Base-by-base conservation (phyloP, 2,797 vertebrate genomes). In the Coracias cyanogaster region DNA sequence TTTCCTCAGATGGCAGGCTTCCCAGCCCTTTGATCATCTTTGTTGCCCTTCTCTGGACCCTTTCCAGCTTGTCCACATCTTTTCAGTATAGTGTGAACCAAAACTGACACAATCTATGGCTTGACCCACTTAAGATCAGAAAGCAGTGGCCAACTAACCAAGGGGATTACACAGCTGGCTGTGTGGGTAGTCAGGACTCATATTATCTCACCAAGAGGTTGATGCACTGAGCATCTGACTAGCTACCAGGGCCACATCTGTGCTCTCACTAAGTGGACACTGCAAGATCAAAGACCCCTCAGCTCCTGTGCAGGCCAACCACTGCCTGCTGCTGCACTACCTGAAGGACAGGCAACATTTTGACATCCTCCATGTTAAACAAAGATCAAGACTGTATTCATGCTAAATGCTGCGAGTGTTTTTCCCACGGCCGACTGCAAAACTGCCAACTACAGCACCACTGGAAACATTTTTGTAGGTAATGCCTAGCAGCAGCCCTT, bases 361-460 rank as follows among this genome's bases (percentile, higher is more conserved):
- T 18, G 7, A 73, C 35, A 69, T 39, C 18, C 5, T 73, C n/a
- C n/a, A 9, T 0, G 3, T 33, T 25, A 72, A 82, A 69, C n/a
- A 43, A 22, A 83, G 41, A 86, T 25, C 43, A 51, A 89, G 29
- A 91, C 19, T 15, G 37, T 31, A 54, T 15, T 51, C 24, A 55
- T 0, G 1, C 13, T 14, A 76, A 55, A 14, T 0, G 0, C 18
- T 58, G 5, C 1, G 1, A 71, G 33, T 14, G 26, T 4, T 85
- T 28, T 24, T 45, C 9, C 21, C 20, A 18, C 41, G 33, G 33
- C 2, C 43, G 46, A 43, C 39, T 89, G 55, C 71, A 78, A 70
- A 54, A 8, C 28, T 51, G n/a, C 21, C 58, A 81, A 28, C 41
- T 70, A 70, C 37, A 90, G 22, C 24, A 79, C 2, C 11, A 41